Base-by-base conservation (phyloP, 2,797 vertebrate species). In the Sebastiscus albofasciatus region DNA sequence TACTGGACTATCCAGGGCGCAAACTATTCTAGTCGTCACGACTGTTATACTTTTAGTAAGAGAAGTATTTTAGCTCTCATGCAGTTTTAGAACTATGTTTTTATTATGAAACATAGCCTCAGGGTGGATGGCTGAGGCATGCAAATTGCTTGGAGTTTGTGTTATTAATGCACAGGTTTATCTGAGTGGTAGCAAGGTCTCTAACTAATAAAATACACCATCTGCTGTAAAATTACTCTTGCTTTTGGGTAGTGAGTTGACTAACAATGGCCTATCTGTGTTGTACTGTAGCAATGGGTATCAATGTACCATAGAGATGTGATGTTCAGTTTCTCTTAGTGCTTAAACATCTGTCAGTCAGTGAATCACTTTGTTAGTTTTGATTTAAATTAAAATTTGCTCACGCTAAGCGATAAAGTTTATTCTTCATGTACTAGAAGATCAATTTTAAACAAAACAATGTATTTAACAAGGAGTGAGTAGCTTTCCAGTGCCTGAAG, bases 401-500 rank as follows among this genome's bases (percentile, higher is more conserved):
- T 16, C 14, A 49, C 0, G 0, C 8, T 55, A 13, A 24, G 22
- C 22, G 9, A 67, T 67, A 29, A 10, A 49, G 2, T 27, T 39
- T 34, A 14, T 60, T 42, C 52, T 78, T 65, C 16, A 49, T 29
- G 20, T 26, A 55, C 3, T 33, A n/a, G 20, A 11, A 16, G 22
- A 22, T 26, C 2, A 54, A 66, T 67, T 80, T 74, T 7, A 55
- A 62, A 49, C 20, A 46, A 75, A 65, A 56, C 2, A 39, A 77
- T 49, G 29, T 13, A 52, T 67, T 72, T 54, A 54, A 62, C 31
- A 42, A 59, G 42, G 6, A 16, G 31, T 27, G 18, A 66, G 52
- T 49, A 34, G 56, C 77, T 86, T 84, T 69, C 39, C 4, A 34
- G 34, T n/a, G 67, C 80, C 75, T 78, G 65, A 75, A 81, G 81